Conservation (phyloP, 2,888 invertebrate genomes). For the Chironomus tentans region DNA sequence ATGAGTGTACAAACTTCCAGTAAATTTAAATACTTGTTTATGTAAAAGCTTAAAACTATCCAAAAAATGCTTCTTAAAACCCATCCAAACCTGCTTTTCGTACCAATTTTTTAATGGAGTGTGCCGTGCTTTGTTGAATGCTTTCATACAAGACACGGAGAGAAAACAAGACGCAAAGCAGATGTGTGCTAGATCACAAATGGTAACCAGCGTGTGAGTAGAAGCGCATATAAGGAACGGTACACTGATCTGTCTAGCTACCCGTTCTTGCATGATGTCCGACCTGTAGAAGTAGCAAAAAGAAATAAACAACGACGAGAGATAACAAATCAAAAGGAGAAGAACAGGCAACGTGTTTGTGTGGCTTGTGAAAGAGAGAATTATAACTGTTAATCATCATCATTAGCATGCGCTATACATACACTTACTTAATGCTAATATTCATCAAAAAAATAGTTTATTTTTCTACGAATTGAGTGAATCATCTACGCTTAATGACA, state of each 20-base stretch:
- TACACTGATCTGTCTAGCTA: background rate
- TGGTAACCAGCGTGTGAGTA: background rate
- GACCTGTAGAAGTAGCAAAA: no score
- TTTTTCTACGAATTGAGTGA: no score
- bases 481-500: no score
- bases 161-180: background rate
- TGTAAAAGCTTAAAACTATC: no score
- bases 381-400: background rate
- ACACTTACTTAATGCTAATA: background rate
- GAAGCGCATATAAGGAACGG: background rate
- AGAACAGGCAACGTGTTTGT: no score
- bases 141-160: background rate
- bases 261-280: background rate
- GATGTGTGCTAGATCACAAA: background rate
- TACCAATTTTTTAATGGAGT: background rate
- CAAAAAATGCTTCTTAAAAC: no score
- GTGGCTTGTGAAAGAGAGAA: background rate
- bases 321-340: background rate
- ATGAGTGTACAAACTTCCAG: no score
- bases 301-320: no score
- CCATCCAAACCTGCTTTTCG: background rate
- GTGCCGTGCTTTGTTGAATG: background rate
- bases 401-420: background rate
- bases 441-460: no score
- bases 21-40: no score